These are phyloP conservation scores for Pitta sordida DNA, from an alignment of 2,113 vertebrate genomes.

Conservation along the genomic window DNA sequence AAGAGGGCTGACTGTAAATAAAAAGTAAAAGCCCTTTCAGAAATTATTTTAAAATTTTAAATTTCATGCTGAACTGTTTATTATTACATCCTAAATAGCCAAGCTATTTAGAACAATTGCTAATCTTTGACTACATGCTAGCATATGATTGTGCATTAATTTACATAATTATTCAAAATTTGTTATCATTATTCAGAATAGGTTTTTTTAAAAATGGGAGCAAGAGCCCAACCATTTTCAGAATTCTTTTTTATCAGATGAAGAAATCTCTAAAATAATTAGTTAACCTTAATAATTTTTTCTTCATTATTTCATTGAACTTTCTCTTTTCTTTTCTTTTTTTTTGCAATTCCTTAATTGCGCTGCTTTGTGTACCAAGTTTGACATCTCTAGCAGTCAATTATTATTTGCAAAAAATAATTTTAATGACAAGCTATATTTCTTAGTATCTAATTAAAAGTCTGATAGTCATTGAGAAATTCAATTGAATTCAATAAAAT, in stretches of 20 bases:
- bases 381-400: background rate
- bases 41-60: background rate
- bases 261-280: background rate
- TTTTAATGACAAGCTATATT: background rate
- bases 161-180: background rate
- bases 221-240: background rate
- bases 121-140: background rate
- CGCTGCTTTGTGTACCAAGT: background rate
- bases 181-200: background rate
- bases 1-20: too few species aligned
- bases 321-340: too few species aligned
- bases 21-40: background rate
- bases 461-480: background rate
- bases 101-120: background rate
- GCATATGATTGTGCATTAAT: background rate
- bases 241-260: background rate
- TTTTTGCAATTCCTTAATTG: background rate
- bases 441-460: background rate
- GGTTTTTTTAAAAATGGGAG: background rate
- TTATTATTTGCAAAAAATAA: background rate
- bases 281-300: background rate
- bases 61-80: background rate
- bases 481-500: background rate
- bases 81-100: background rate
- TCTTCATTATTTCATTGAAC: background rate